Base-by-base conservation (phyloP, 2,797 vertebrate species). In the Pseudochaenichthys georgianus region DNA sequence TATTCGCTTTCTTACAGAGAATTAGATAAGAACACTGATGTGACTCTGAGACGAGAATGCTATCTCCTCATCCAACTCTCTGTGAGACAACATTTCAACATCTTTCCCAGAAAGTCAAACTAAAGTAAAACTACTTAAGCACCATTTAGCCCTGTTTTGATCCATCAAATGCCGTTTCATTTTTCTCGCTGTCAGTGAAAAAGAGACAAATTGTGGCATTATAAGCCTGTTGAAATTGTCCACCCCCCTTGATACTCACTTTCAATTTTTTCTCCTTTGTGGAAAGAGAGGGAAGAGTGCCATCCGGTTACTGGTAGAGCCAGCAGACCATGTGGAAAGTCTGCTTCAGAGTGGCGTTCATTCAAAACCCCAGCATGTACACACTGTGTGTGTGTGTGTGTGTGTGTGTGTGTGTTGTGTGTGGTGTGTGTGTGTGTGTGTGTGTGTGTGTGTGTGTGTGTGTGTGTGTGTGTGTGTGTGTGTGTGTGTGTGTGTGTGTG, bases 251-350 rank as follows among this genome's bases (percentile, higher is more conserved):
- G 34, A 63, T 71, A 50, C 42, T 23, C 51, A 69, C 28, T 65
- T 75, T 76, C 7, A 62, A 47, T 78, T 60, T 81, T 50, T 80
- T 58, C 67, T 19, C 54, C 41, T 80, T 53, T 10, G 23, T 75
- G 76, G 82, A 85, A 87, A 81, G 13, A 72, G 45, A 79, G 77
- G 59, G 67, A 75, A 67, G 58, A 55, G 52, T 90, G 82, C 88
- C 89, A 92, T 87, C 72, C 57, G 64, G 31, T 86, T 88, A 83
- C 84, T 86, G 87, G 87, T 91, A 90, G 70, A 83, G 77, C 70
- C 73, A 86, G 55, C 50, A 55, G 46, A 60, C 80, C 69, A 72
- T 84, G 80, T 80, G 77, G 85, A 83, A 88, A 87, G 65, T 88
- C 77, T 84, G 82, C 81, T 87, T 84, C 72, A 81, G 69, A 78